Evolutionary conservation across 2,888 invertebrate species (phyloP), one percentile per base, ranked within the genome.

Genomic region (Lottia gigantea): DNA sequence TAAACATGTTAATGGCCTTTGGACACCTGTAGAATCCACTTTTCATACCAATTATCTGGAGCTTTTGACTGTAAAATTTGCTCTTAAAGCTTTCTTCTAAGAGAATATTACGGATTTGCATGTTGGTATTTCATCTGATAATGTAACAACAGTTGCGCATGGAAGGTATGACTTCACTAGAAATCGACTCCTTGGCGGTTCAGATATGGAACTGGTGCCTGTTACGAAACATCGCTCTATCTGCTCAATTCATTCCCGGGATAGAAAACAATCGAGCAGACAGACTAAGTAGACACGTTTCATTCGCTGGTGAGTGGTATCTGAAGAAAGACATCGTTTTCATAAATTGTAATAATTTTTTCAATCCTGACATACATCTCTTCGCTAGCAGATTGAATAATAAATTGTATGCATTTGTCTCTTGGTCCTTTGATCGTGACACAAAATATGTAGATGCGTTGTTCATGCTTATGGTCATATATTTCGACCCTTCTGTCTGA

Each of bases 401-500:
- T 25, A 55, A 71, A 62, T 12, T 65, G 3, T 15, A 61, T 40
- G n/a, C 6, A 12, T 76, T 71, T 73, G 73, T 76, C 8, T 71
- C 72, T 8, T 74, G 72, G 74, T 69, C 66, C 62, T 68, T 69
- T 40, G 72, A 77, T 62, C 71, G 64, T 65, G 64, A 64, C 14
- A 63, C 64, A 6, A 15, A 16, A 49, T 68, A 19, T 40, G n/a
- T 31, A 26, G 62, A 76, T 73, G 72, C 75, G 40, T 76, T 78
- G 71, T 67, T 71, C 6, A 15, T 76, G 1, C 63, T 40, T 6
- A n/a, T 76, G 75, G 76, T 16, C 25, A 75, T 46, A 66, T 73
- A 2, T 78, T 78, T 72, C 72, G 73, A 14, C 78, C 76, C 63
- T 76, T 78, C 71, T 45, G 62, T 40, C 23, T 72, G 12, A 68